Base-by-base conservation (phyloP, 2,113 vertebrate species). In the Seriola quinqueradiata region DNA sequence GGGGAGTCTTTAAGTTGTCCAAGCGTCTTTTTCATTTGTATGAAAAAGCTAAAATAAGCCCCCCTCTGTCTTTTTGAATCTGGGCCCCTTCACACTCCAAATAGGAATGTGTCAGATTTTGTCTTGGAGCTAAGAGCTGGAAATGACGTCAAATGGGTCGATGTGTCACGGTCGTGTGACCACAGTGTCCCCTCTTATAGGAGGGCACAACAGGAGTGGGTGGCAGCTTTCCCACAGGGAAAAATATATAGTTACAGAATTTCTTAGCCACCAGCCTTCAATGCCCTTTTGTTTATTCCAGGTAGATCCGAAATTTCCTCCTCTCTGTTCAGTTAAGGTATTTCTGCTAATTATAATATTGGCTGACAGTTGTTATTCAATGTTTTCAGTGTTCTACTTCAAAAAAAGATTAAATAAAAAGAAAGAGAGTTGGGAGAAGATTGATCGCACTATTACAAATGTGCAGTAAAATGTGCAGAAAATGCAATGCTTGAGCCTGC, bases 91-190 rank as follows among this genome's bases (percentile, higher is more conserved):
- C 55, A 28, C 46, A 65, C 65, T 74, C 28, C 16, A 66, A 73
- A 80, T 68, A 54, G 44, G 14, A 80, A 70, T 60, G 61, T 83
- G 58, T 72, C 67, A 76, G 67, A 74, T 69, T 81, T 52, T 76
- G 74, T 86, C 68, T 64, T n/a, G 5, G 28, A 12, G 46, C 50
- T 46, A 16, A 52, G 17, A 72, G 66, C 59, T 83, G 73, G 70
- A 82, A 89, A 80, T 76, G 34, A 77, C 12, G 60, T 85, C 58
- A 72, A 58, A 61, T 36, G 25, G 50, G 44, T 48, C 40, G 17
- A 5, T 77, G 72, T n/a, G n/a, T 88, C 65, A 81, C 54, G 40
- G 68, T 70, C 32, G 3, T 64, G 42, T 66, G 75, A 82, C 70
- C 70, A 59, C 65, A 70, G 19, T 40, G 73, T 48, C n/a, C 66